Percentiles rank a stretch among this genome's conserved stretches.
phyloP scores from a whole-genome alignment of 2,113 vertebrate species.

The Theristicus caerulescens region DNA sequence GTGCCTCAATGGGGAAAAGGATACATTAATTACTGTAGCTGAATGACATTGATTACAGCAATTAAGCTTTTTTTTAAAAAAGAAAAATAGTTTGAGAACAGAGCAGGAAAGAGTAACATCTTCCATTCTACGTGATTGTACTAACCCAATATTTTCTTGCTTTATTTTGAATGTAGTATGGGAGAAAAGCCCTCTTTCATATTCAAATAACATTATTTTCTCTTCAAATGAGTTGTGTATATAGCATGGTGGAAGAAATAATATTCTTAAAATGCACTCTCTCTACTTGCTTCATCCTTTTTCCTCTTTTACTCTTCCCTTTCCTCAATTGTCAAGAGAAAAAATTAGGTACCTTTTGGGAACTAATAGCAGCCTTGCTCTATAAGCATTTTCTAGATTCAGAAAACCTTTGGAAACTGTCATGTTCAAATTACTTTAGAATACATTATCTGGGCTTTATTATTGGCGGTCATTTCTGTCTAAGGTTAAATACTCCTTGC shows the following conservation, averaged over 20 bases:
- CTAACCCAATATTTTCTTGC: neutral
- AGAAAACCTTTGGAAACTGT: neutral
- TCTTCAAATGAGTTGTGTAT: neutral
- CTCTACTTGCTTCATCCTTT: neutral
- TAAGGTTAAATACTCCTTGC: neutral
- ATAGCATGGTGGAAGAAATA: neutral
- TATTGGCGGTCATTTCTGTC: neutral
- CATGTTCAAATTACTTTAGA: neutral
- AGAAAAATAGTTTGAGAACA: neutral
- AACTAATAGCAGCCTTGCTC: neutral
- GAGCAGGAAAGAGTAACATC: neutral
- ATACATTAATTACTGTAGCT: neutral
- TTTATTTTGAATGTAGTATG: neutral
- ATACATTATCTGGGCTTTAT: neutral
- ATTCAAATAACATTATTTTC: neutral
- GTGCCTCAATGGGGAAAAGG: neutral
- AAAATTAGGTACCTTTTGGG: neutral
- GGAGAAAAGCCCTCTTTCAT: neutral
- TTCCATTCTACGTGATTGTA: neutral
- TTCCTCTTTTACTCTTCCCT: neutral
- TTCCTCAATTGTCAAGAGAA: neutral
- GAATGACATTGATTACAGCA: constrained; percentile 31
- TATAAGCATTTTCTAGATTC: neutral
- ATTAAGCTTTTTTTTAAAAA: neutral
- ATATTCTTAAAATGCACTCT: neutral